Evolutionary conservation across 1,140 invertebrate species (phyloP), one percentile per base, ranked within the genome.

Genomic region (Eumaeus atala): DNA sequence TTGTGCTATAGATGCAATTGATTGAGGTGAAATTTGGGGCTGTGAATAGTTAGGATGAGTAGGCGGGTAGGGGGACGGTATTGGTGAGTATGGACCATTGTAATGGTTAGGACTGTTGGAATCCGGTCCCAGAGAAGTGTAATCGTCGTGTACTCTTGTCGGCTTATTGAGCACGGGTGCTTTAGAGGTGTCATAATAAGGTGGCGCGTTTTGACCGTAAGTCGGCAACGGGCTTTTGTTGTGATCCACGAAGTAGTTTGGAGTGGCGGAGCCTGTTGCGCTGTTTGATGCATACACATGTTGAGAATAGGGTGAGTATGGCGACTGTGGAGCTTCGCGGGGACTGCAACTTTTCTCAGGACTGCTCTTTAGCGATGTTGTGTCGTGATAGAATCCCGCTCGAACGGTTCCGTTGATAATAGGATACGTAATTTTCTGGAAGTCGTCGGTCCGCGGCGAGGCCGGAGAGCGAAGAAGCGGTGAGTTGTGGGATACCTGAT

Each of bases 341-440:
- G 91, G 91, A 70, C 91, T 92, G 67, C 91, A 92, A 63, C 91
- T 92, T 71, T 93, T 93, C 54, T 93, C 92, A 1, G 92, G 92
- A 62, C 91, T 92, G 62, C 91, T 92, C 80, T 92, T 92, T 1
- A 91, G 90, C 48, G 91, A 92, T 17, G 91, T 91, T 0, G 92
- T 94, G 61, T 94, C 93, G 79, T 94, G 93, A 75, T 94, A 94
- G 70, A 94, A 94, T 3, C 93, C 93, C 36, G 93, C 93, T 58
- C 92, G 89, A 3, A 94, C 92, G 14, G 92, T 90, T 1, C 92
- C 92, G 75, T 93, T 93, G 14, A 92, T 88, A 6, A 92, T 91
- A 0, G 92, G 90, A 44, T 92, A 91, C 1, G 90, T 88, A 59
- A 90, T 89, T 63, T 91, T 91, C 57, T 89, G 91, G 59, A 90